A percentile compares a stretch with the other conserved stretches of the same genome.
Conservation (phyloP, 2,888 invertebrate genomes). For the Melanophora roralis region DNA sequence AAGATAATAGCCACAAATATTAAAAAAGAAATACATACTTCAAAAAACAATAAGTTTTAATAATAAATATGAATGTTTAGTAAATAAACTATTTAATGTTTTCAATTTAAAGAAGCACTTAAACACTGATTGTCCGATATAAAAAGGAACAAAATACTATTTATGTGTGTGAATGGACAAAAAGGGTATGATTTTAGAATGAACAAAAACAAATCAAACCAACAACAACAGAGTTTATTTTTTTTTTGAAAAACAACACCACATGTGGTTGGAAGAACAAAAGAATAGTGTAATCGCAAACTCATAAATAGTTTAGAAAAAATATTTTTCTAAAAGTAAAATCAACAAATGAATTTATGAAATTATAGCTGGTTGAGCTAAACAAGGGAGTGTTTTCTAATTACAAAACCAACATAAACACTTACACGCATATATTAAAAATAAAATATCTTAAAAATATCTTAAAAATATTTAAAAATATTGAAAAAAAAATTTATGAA, state of each 20-base stretch:
- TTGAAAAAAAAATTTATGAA: background rate
- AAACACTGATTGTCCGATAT: conserved; percentile 9
- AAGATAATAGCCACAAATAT: background rate
- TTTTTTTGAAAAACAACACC: conserved; percentile 36
- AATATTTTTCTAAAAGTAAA: conserved; percentile 3
- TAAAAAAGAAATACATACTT: background rate
- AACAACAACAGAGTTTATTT: no score
- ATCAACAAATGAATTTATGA: background rate
- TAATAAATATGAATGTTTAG: conserved; percentile 43
- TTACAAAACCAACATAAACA: background rate
- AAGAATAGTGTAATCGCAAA: background rate
- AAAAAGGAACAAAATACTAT: background rate
- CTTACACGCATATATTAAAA: background rate
- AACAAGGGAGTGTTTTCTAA: conserved; percentile 19
- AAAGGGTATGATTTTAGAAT: conserved; percentile 14
- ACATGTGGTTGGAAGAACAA: conserved; percentile 54
- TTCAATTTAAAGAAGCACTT: conserved; percentile 46
- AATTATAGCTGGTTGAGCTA: background rate
- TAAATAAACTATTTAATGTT: conserved; percentile 58
- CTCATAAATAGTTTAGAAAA: conserved; percentile 3
- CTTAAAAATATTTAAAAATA: background rate
- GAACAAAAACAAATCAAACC: conserved; percentile 4
- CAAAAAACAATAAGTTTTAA: conserved; percentile 10
- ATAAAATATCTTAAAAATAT: background rate
- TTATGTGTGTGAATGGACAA: background rate